These are phyloP conservation scores for Dendrocopos noguchii DNA, from an alignment of 2,113 vertebrate species.

Conservation along the genomic window DNA sequence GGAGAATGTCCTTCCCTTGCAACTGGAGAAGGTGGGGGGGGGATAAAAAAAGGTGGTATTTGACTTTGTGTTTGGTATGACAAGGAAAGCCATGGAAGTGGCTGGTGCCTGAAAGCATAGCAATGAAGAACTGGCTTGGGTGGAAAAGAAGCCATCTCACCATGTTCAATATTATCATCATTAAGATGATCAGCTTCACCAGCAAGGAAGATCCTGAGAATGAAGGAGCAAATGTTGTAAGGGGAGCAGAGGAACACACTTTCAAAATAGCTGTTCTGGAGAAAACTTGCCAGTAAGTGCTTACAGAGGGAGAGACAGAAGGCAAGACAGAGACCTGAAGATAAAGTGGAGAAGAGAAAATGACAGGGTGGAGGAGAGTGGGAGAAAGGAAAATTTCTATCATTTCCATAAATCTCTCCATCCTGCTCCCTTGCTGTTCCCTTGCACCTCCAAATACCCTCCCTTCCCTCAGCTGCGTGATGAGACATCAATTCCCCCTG, in stretches of 20 bases:
- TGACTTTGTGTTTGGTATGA: background rate
- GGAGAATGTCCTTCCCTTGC: background rate
- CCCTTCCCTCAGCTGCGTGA: background rate
- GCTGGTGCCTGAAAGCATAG: background rate
- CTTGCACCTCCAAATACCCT: background rate
- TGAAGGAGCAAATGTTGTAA: conserved; percentile 27
- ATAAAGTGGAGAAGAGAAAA: background rate
- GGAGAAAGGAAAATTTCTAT: background rate
- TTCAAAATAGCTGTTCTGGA: conserved; percentile 32
- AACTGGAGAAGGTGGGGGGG: background rate
- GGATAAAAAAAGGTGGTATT: background rate
- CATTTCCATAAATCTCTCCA: background rate
- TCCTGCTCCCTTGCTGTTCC: background rate
- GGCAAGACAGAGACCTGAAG: background rate
- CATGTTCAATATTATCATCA: conserved; percentile 7
- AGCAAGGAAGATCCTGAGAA: background rate
- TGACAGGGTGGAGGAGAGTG: background rate
- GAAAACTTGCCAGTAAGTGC: conserved; percentile 4
- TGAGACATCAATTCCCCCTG: background rate
- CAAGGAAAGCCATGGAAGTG: background rate
- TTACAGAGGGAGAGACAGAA: conserved; percentile 32
- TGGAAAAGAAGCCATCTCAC: conserved; percentile 16
- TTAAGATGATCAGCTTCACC: conserved; percentile 15
- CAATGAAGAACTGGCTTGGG: background rate
- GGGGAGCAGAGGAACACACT: background rate